A percentile compares a stretch with the other conserved stretches of the same genome.
Conservation (phyloP, 1,140 invertebrate species). For the Thrips palmi region DNA sequence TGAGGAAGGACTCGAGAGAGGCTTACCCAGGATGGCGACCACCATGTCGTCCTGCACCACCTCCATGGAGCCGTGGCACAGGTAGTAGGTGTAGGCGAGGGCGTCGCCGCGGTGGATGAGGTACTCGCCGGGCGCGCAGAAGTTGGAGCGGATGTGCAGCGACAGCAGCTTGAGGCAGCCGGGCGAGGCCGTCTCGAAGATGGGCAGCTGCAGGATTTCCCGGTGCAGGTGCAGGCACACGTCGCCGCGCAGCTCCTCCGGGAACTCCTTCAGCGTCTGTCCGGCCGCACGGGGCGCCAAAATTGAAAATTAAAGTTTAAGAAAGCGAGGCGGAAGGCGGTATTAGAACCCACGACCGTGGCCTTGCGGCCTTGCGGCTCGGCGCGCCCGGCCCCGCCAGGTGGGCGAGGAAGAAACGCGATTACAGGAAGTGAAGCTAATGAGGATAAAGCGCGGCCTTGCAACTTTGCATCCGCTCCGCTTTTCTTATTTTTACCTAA, state of each 20-base stretch:
- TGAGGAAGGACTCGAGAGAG: too few relatives aligned
- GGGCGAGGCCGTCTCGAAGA: slow-evolving; percentile 83
- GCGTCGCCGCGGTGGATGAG: slow-evolving; percentile 94
- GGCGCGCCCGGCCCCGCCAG: too few relatives aligned
- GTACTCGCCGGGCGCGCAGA: slow-evolving; percentile 93
- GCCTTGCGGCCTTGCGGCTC: too few relatives aligned
- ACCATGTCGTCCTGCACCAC: slow-evolving; percentile 96
- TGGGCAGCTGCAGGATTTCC: slow-evolving; percentile 82
- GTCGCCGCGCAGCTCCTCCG: slow-evolving; percentile 84
- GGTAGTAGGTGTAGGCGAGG: slow-evolving; percentile 86
- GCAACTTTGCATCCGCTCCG: too few relatives aligned
- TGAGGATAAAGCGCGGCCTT: too few relatives aligned
- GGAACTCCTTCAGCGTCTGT: slow-evolving; percentile 90
- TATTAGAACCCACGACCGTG: too few relatives aligned
- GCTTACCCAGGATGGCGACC: slow-evolving; percentile 88
- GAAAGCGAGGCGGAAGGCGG: too few relatives aligned
- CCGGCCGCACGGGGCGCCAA: too few relatives aligned
- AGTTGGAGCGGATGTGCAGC: slow-evolving; percentile 74
- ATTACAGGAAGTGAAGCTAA: too few relatives aligned
- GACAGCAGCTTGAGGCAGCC: slow-evolving; percentile 83
- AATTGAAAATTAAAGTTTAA: too few relatives aligned
- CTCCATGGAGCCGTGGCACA: slow-evolving; percentile 96
- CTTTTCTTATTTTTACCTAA: too few relatives aligned
- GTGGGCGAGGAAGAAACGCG: too few relatives aligned
- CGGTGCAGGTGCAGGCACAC: slow-evolving; percentile 89